Evolutionary conservation across 2,888 invertebrate genomes (phyloP), one percentile per base, ranked within the genome.

Genomic region (Digitonthophagus gazella): DNA sequence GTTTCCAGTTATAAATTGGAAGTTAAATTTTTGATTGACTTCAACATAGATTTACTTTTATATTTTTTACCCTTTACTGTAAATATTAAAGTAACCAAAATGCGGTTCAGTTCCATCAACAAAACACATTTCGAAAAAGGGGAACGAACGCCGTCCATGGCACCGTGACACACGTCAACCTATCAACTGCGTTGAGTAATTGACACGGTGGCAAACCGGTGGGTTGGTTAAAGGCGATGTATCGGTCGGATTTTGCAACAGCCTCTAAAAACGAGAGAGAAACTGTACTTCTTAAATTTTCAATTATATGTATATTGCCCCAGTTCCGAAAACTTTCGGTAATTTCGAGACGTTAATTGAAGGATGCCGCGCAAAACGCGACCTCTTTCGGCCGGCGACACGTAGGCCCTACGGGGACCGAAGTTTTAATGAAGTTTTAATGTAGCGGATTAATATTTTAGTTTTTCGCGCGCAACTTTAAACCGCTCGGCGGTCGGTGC

Each of bases 401-500:
- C 61, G 19, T 44, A 44, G 61, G 61, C 61, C 8, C 18, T 19
- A 61, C 20, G 61, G 14, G 61, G 18, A 57, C 16, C 19, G 61
- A 61, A 61, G 61, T 61, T 61, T 61, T 61, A 61, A 61, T 61
- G 61, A 61, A 61, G 16, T 61, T 61, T 61, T 61, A 61, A 61
- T 61, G 61, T 61, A 61, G n/a, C 61, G 61, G 19, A 61, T 61
- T 61, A 61, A 61, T 61, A 61, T 61, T 61, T 61, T 61, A 61
- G 19, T 61, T 61, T 61, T 61, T 18, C 61, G n/a, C 18, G 28
- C 28, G 28, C 28, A 44, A 44, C 2, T 44, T 44, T 44, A 44
- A 22, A 44, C 28, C 28, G 28, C 28, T 11, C 28, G 28, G 28
- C 28, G 28, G 28, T 44, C 28, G 28, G 28, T 44, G 6, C 28